These are phyloP conservation scores for Pristionchus maxplancki DNA, from an alignment of 2,888 invertebrate genomes.

Conservation along the genomic window DNA sequence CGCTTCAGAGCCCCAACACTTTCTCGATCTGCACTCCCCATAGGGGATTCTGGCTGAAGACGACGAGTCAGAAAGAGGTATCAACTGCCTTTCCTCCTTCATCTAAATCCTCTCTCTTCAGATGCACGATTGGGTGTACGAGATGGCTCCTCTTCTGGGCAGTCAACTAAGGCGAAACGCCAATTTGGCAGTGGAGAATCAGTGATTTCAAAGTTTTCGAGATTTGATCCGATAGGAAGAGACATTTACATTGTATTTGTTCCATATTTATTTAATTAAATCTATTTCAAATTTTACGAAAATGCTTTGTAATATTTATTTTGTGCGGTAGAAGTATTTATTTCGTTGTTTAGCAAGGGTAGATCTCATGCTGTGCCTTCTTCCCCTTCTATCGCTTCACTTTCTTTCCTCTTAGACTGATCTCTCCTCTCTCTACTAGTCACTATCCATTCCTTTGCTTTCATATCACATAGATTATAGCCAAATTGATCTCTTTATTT, in stretches of 20 bases:
- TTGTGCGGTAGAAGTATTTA: too few relatives aligned
- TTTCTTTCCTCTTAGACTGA: neutral
- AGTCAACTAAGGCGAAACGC: constrained; percentile 81
- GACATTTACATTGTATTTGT: too few relatives aligned
- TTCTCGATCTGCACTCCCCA: constrained; percentile 96
- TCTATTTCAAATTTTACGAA: too few relatives aligned
- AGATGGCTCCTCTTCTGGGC: constrained; percentile 97
- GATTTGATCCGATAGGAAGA: too few relatives aligned
- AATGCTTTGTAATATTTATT: too few relatives aligned
- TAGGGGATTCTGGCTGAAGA: constrained; percentile 95
- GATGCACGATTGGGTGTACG: constrained; percentile 95
- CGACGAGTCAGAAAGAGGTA: constrained; percentile 94
- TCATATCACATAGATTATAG: constrained; percentile 6
- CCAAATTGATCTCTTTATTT: neutral
- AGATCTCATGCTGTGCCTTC: neutral
- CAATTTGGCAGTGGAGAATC: neutral
- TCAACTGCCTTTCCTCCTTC: neutral
- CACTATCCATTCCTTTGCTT: neutral
- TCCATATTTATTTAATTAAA: too few relatives aligned
- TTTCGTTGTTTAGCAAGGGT: constrained; percentile 35
- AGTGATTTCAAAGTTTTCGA: neutral
- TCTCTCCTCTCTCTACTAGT: neutral
- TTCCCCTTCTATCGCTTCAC: constrained; percentile 45
- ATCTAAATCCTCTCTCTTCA: constrained; percentile 54
- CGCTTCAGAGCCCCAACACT: constrained; percentile 79